phyloP scores from a whole-genome alignment of 1,140 invertebrate genomes.

The Drosophila burlai region DNA sequence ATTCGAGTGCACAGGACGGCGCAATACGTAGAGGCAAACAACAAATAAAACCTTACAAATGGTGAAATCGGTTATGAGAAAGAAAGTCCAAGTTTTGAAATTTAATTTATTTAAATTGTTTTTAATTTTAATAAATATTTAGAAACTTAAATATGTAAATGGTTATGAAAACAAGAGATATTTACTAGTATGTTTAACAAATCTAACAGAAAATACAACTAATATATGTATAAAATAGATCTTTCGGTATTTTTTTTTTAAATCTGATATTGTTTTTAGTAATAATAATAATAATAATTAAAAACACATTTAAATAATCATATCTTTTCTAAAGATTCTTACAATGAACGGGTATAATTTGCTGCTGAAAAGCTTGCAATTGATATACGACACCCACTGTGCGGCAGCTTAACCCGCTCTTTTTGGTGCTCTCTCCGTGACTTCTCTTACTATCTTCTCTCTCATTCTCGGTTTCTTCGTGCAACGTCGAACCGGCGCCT shows the following conservation, averaged over 20 bases:
- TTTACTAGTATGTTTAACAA: no score
- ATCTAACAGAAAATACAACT: no score
- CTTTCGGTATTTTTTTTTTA: not conserved
- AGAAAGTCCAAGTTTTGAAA: not conserved
- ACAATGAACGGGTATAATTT: not conserved
- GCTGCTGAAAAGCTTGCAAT: not conserved
- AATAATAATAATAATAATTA: no score
- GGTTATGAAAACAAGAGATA: no score
- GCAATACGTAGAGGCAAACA: slow-evolving; percentile 20
- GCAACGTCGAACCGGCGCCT: slow-evolving; percentile 15
- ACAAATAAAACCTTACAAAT: slow-evolving; percentile 34
- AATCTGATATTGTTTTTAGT: not conserved
- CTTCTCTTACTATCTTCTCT: slow-evolving; percentile 27
- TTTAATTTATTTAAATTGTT: not conserved
- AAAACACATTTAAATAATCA: not conserved
- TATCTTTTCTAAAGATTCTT: no score
- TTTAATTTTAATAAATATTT: not conserved
- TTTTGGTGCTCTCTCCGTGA: slow-evolving; percentile 12
- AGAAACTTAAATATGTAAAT: no score
- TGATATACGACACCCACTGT: slow-evolving; percentile 35
- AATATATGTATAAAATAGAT: no score
- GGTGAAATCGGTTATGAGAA: slow-evolving; percentile 12
- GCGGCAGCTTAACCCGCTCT: slow-evolving; percentile 22
- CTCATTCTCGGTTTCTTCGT: slow-evolving; percentile 13
- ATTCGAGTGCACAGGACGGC: slow-evolving; percentile 42